Conservation (phyloP, 2,888 invertebrate genomes). For the Caprella mutica region DNA sequence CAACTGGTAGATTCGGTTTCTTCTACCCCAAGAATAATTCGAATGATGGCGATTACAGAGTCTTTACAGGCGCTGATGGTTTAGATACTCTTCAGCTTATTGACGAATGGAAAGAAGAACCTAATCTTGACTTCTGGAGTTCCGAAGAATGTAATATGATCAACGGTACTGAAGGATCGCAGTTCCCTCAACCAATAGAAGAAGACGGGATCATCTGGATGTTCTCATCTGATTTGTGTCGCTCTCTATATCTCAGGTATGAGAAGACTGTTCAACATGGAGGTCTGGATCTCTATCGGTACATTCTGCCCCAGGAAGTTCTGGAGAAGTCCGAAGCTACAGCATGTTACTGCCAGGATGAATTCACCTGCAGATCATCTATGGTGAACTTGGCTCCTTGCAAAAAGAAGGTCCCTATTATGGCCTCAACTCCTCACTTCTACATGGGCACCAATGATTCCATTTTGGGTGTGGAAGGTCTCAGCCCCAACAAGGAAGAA, state of each 20-base stretch:
- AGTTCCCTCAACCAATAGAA: conserved; percentile 65
- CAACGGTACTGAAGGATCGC: conserved; percentile 72
- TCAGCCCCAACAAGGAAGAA: conserved; percentile 19
- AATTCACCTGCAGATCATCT: conserved; percentile 13
- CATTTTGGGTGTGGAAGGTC: conserved; percentile 13
- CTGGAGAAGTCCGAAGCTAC: conserved; percentile 1
- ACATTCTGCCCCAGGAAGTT: not conserved
- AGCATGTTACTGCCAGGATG: conserved; percentile 12
- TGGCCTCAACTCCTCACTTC: conserved; percentile 44
- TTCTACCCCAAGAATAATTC: conserved; percentile 28
- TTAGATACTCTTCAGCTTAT: conserved; percentile 13
- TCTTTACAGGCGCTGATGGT: conserved; percentile 15
- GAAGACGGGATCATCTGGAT: conserved; percentile 49
- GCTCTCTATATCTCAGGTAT: conserved; percentile 41
- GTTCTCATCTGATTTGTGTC: conserved; percentile 66
- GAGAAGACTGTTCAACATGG: conserved; percentile 6
- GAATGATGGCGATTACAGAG: conserved; percentile 16
- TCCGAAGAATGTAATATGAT: conserved; percentile 55
- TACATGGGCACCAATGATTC: conserved; percentile 36
- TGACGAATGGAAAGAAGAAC: conserved; percentile 5
- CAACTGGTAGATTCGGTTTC: conserved; percentile 27
- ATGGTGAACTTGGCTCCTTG: conserved; percentile 14
- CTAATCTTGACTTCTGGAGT: conserved; percentile 53
- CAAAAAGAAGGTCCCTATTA: conserved; percentile 1
- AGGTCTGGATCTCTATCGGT: conserved; percentile 1